Conservation (phyloP, 2,888 invertebrate genomes). For the Chrysina gloriosa region DNA sequence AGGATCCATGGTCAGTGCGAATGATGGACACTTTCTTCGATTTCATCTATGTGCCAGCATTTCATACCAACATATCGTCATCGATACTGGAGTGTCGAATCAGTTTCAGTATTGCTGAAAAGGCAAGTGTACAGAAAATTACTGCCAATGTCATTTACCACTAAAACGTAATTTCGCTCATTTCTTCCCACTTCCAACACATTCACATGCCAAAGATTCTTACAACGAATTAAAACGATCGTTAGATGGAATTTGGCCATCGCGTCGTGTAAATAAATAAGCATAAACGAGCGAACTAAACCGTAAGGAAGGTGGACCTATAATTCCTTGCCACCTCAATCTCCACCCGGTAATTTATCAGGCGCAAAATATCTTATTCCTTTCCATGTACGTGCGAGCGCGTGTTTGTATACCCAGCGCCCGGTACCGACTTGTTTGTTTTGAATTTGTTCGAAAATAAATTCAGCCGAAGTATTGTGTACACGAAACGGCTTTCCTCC, state of each 20-base stretch:
- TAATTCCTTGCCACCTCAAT: slow-evolving; percentile 9
- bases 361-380: slow-evolving; percentile 22
- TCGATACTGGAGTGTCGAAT: too few relatives aligned
- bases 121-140: too few relatives aligned
- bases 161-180: too few relatives aligned
- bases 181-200: not conserved
- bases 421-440: slow-evolving; percentile 21
- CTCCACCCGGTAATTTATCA: slow-evolving; percentile 14
- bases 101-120: too few relatives aligned
- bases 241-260: slow-evolving; percentile 12
- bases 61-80: too few relatives aligned
- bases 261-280: slow-evolving; percentile 20
- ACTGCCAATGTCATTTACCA: too few relatives aligned
- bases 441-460: slow-evolving; percentile 35
- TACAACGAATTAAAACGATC: not conserved
- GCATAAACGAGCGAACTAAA: not conserved
- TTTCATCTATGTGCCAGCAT: too few relatives aligned
- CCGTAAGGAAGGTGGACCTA: not conserved
- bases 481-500: slow-evolving; percentile 10
- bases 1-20: too few relatives aligned
- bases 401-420: not conserved
- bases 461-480: slow-evolving; percentile 17
- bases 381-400: not conserved
- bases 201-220: too few relatives aligned
- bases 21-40: too few relatives aligned